Base-by-base conservation (phyloP, 2,888 invertebrate species). In the Scotopteryx bipunctaria region DNA sequence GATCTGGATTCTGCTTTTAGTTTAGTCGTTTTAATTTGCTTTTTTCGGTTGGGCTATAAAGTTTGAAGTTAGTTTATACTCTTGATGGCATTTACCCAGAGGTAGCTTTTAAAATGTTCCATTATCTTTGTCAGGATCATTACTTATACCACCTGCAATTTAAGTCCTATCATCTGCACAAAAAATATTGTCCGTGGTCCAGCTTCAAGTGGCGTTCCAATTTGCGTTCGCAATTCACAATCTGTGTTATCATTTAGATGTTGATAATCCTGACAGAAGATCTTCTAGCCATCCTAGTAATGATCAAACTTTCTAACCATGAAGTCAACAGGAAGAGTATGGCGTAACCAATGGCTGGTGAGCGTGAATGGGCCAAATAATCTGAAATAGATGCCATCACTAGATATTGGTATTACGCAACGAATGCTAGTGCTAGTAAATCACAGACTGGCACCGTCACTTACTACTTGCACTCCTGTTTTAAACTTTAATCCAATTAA, bases 331-430 rank as follows among this genome's bases (percentile, higher is more conserved):
- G 56, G 56, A 56, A 56, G 56, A 56, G 32, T 21, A 35, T 45
- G 42, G 46, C 50, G 46, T 42, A 55, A 55, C 55, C 38, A 38
- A 46, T 47, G 37, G 37, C 13, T 33, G 23, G 42, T 41, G 46
- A 47, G 51, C 55, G 55, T 40, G 51, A 51, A 42, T 56, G 52
- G 47, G 48, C 43, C 36, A 53, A 58, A 55, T 55, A 55, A 61
- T 55, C 55, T 53, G 36, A 59, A 59, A 59, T 42, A 57, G 59
- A 59, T 55, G 44, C 53, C 57, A 57, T 55, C 48, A 54, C 37
- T 38, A 25, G 47, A 54, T 54, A 50, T 41, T 32, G 40, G 27
- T 50, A 60, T 81, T 78, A 66, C 55, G 70, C 64, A 79, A 79
- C 67, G 64, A 68, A 71, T 68, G 64, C 60, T 52, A 67, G 40